These are phyloP conservation scores for Diprion similis DNA, from an alignment of 1,140 invertebrate species.

Conservation along the genomic window DNA sequence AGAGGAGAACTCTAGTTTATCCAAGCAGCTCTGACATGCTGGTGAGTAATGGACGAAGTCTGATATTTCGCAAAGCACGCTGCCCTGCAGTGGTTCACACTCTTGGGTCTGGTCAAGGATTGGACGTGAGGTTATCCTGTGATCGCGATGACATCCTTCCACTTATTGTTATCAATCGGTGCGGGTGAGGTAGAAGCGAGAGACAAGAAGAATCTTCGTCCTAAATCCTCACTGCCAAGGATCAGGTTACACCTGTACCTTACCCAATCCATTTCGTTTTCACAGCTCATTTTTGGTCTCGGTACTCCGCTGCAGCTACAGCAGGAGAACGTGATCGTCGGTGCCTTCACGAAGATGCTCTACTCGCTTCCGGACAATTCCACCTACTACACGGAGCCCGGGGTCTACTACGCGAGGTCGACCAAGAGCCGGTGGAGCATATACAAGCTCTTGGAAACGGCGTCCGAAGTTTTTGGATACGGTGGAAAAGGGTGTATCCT, in stretches of 20 bases:
- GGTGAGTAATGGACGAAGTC: slow-evolving; percentile 37
- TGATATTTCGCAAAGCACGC: no score
- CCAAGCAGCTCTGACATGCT: slow-evolving; percentile 42
- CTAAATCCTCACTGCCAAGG: slow-evolving; percentile 11
- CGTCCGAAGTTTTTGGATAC: slow-evolving; percentile 50
- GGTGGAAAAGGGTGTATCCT: slow-evolving; percentile 56
- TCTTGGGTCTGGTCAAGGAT: no score
- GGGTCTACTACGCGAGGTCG: slow-evolving; percentile 61
- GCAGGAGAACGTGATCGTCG: slow-evolving; percentile 68
- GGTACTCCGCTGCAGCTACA: slow-evolving; percentile 71
- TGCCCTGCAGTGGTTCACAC: no score
- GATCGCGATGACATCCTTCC: no score
- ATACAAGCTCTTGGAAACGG: slow-evolving; percentile 49
- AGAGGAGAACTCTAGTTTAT: slow-evolving; percentile 45
- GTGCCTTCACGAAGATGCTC: slow-evolving; percentile 69
- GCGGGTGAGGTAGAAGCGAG: no score
- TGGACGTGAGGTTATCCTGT: no score
- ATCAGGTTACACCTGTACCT: neutral
- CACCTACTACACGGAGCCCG: slow-evolving; percentile 66
- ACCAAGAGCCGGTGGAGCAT: slow-evolving; percentile 56
- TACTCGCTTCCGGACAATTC: slow-evolving; percentile 68
- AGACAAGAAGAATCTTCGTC: no score
- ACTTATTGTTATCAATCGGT: no score
- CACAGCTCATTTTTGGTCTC: slow-evolving; percentile 70
- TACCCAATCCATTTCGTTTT: slow-evolving; percentile 20